These are phyloP conservation scores for Boloria selene DNA, from an alignment of 2,888 invertebrate genomes.

Conservation along the genomic window DNA sequence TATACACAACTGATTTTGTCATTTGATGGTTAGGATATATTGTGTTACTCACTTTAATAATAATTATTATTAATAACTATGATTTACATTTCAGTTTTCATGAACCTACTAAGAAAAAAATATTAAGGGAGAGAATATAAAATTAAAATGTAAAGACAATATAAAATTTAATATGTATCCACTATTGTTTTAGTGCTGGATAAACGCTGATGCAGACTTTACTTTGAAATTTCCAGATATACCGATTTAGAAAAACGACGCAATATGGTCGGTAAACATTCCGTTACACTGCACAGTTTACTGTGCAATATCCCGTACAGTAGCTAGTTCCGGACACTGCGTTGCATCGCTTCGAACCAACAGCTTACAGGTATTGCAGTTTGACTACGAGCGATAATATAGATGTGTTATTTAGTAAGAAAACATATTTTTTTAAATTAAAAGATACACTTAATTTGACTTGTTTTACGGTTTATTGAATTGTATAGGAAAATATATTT, in stretches of 20 bases:
- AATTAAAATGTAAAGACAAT: neutral
- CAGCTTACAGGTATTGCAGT: constrained; percentile 29
- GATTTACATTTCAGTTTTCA: too few species aligned
- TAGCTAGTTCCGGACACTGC: constrained; percentile 57
- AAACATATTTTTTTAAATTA: neutral
- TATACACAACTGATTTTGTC: too few species aligned
- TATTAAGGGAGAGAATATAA: neutral
- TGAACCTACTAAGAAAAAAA: too few species aligned
- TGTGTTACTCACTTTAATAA: too few species aligned
- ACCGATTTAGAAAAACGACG: constrained; percentile 22
- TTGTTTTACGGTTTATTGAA: too few species aligned
- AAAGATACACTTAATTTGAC: too few species aligned
- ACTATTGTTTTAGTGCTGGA: neutral
- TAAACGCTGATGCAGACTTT: neutral
- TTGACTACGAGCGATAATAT: constrained; percentile 23
- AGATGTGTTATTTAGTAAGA: neutral
- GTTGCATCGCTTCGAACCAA: constrained; percentile 43
- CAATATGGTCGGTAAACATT: constrained; percentile 42
- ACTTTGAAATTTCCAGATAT: constrained; percentile 16
- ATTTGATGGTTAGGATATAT: too few species aligned
- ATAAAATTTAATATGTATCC: neutral
- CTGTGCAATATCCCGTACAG: constrained; percentile 67
- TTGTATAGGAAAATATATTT: too few species aligned
- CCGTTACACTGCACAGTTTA: constrained; percentile 52
- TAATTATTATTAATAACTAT: too few species aligned